Percentiles rank a stretch among this genome's conserved stretches.
Evolutionary conservation across 1,140 invertebrate genomes (phyloP).

Genomic region (Tyrophagus putrescentiae): DNA sequence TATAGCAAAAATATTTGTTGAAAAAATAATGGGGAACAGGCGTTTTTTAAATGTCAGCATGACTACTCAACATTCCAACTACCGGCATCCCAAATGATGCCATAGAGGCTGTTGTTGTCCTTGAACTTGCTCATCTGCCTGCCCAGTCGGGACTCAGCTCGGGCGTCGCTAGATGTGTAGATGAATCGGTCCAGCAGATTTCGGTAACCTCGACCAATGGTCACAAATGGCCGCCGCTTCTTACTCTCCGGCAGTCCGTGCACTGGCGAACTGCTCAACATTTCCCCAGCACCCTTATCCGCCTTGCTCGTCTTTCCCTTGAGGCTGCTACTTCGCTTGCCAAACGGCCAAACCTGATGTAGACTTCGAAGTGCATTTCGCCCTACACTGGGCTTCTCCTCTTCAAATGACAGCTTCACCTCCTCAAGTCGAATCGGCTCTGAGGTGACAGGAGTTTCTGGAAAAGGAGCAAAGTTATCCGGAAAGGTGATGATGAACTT

Average conservation of each 20-base stretch:
- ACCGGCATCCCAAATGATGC: conserved; percentile 18
- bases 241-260: background rate
- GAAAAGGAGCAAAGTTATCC: conserved; percentile 13
- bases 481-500: conserved; percentile 33
- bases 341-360: conserved; percentile 1
- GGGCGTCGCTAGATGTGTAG: conserved; percentile 1
- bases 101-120: background rate
- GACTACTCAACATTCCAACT: conserved; percentile 15
- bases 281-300: too few species aligned
- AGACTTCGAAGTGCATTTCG: conserved; percentile 8
- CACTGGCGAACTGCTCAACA: background rate
- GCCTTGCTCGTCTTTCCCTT: background rate
- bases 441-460: conserved; percentile 20
- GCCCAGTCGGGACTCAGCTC: conserved; percentile 18
- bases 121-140: background rate
- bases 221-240: conserved; percentile 40
- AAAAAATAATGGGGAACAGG: background rate
- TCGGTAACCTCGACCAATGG: conserved; percentile 65
- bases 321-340: background rate
- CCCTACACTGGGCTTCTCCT: background rate
- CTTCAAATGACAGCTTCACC: background rate
- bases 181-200: conserved; percentile 46
- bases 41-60: background rate
- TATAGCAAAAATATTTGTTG: background rate
- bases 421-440: background rate